phyloP scores from a whole-genome alignment of 2,888 invertebrate genomes.

The Lithosia quadra region DNA sequence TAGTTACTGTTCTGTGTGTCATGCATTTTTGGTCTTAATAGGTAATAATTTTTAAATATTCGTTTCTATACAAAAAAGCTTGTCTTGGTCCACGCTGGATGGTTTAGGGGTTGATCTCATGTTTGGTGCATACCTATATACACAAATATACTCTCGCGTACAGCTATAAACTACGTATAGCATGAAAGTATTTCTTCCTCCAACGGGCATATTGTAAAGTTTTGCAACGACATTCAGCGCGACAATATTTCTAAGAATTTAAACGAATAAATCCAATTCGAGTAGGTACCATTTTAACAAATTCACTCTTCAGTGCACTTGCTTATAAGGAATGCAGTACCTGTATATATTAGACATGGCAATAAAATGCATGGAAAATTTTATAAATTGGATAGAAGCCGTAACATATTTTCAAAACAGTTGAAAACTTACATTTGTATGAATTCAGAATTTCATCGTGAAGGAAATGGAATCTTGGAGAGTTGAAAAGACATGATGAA shows the following conservation, averaged over 20 bases:
- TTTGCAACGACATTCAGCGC: not conserved
- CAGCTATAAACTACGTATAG: no score
- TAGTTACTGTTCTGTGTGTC: no score
- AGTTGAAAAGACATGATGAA: not conserved
- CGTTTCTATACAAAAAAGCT: no score
- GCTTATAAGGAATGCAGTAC: not conserved
- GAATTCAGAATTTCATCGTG: not conserved
- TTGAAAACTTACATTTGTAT: not conserved
- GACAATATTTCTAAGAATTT: not conserved
- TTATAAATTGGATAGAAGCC: not conserved
- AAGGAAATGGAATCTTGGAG: not conserved
- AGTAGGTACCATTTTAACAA: not conserved
- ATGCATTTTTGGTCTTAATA: no score
- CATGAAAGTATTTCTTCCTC: no score
- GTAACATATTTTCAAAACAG: not conserved
- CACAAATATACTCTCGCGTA: no score
- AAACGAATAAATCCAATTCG: not conserved
- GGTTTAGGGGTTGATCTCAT: no score
- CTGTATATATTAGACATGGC: not conserved
- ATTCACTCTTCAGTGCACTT: not conserved
- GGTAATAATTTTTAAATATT: no score
- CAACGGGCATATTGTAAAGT: not conserved
- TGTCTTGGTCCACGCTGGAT: no score
- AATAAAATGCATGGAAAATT: not conserved
- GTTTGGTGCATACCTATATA: no score